Conservation (phyloP, 2,888 invertebrate species). For the Tiliacea citrago region DNA sequence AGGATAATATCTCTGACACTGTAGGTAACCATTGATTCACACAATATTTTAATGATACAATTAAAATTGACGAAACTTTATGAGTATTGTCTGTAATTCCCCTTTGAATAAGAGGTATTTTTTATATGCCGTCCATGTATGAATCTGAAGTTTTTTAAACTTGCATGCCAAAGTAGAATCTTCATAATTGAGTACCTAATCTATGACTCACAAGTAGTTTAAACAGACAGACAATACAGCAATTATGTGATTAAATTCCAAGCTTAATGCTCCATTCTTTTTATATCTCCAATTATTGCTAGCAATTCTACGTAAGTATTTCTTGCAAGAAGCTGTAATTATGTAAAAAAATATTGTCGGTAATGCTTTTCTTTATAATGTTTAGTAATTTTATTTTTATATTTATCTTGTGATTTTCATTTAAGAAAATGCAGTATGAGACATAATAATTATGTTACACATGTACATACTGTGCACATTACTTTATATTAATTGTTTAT, state of each 20-base stretch:
- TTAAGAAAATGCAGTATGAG: not conserved
- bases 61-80: not conserved
- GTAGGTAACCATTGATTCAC: not conserved
- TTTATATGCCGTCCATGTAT: not conserved
- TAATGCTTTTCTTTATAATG: slow-evolving; percentile 12
- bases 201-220: slow-evolving; percentile 67
- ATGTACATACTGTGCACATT: too few relatives aligned
- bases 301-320: slow-evolving; percentile 42
- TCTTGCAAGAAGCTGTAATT: slow-evolving; percentile 45
- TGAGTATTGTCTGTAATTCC: not conserved
- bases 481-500: not conserved
- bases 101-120: not conserved
- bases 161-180: slow-evolving; percentile 9
- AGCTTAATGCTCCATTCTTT: slow-evolving; percentile 61
- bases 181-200: slow-evolving; percentile 39
- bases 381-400: slow-evolving; percentile 7
- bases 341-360: slow-evolving; percentile 23
- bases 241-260: slow-evolving; percentile 69
- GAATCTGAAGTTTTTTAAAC: slow-evolving; percentile 9
- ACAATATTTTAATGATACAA: not conserved
- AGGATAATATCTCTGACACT: not conserved
- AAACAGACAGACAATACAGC: slow-evolving; percentile 66
- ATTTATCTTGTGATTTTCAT: not conserved
- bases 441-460: too few relatives aligned
- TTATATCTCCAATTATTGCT: slow-evolving; percentile 62